Conservation (phyloP, 2,888 invertebrate genomes). For the Gasteruption jaculator region DNA sequence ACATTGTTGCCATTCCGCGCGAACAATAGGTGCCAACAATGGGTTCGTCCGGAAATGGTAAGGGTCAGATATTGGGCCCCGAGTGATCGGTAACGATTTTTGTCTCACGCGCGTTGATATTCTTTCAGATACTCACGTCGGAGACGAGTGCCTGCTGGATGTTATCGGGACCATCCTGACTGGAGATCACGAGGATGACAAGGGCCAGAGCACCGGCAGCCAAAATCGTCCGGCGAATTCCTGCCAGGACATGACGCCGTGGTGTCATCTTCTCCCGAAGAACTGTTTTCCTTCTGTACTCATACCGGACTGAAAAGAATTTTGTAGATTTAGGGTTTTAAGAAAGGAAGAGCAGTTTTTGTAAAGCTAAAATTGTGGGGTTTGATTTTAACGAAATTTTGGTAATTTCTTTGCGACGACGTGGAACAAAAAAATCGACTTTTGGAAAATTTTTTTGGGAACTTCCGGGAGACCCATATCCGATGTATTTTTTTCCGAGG, state of each 20-base stretch:
- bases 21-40: no score
- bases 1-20: no score
- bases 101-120: no score
- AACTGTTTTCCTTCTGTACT: slow-evolving; percentile 43
- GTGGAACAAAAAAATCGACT: no score
- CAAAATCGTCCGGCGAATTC: slow-evolving; percentile 41
- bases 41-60: no score
- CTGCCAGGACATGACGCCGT: slow-evolving; percentile 46
- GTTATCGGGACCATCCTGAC: slow-evolving; percentile 40
- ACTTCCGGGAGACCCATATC: no score
- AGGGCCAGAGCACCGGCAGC: slow-evolving; percentile 43
- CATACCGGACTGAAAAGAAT: slow-evolving; percentile 44
- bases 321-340: slow-evolving; percentile 8
- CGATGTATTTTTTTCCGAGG: no score
- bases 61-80: no score
- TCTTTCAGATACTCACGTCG: slow-evolving; percentile 44
- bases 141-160: slow-evolving; percentile 34
- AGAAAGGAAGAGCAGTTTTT: slow-evolving; percentile 1
- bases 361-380: not conserved
- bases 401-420: no score
- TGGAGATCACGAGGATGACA: slow-evolving; percentile 41
- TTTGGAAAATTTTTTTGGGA: no score
- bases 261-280: slow-evolving; percentile 48
- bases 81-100: no score
- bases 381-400: no score